Evolutionary conservation across 1,140 invertebrate species (phyloP).

Genomic region (Papilio dardanus): DNA sequence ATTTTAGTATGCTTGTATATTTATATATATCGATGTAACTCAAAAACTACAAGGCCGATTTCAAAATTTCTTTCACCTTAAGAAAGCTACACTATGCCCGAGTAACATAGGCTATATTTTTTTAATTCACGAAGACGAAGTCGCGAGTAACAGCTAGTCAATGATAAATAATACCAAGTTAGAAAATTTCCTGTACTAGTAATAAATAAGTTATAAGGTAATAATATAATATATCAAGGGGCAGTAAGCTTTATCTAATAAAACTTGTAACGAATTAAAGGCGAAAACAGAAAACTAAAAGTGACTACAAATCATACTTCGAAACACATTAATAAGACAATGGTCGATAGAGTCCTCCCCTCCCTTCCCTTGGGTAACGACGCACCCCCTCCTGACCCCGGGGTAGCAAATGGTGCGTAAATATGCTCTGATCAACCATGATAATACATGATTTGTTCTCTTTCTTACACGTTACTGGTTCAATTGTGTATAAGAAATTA

Average conservation of each 20-base stretch:
- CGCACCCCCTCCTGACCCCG: not conserved
- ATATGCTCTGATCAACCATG: slow-evolving; percentile 7
- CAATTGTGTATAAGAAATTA: not conserved
- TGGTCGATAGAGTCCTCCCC: slow-evolving; percentile 18
- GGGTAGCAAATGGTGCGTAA: slow-evolving; percentile 34
- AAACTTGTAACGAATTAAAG: not conserved
- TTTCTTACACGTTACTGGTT: slow-evolving; percentile 1
- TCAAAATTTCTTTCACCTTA: no score
- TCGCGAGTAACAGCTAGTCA: no score
- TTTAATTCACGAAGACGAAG: no score
- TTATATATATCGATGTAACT: no score
- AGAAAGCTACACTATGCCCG: no score
- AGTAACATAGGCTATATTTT: no score
- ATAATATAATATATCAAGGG: not conserved
- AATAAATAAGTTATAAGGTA: not conserved
- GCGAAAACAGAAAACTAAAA: slow-evolving; percentile 18
- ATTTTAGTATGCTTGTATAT: no score
- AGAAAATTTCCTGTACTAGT: not conserved
- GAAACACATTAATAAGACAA: slow-evolving; percentile 38
- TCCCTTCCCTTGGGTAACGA: not conserved
- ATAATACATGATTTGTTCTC: slow-evolving; percentile 21
- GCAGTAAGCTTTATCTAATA: not conserved
- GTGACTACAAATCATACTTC: slow-evolving; percentile 34
- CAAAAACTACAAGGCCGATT: no score
- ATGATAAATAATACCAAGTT: no score